These are phyloP conservation scores for Drosophila leonis DNA, from an alignment of 2,888 invertebrate species.

Conservation along the genomic window DNA sequence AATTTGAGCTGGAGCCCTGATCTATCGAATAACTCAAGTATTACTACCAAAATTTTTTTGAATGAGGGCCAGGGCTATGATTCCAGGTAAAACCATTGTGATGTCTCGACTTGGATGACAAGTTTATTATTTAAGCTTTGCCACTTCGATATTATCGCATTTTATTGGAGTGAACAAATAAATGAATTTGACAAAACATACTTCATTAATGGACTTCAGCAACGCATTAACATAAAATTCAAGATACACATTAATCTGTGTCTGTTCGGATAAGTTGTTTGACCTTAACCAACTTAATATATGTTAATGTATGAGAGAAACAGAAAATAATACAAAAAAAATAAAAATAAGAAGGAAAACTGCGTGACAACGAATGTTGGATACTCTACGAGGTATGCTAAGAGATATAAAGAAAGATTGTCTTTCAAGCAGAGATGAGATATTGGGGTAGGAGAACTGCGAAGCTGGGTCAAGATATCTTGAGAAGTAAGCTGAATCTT, in stretches of 20 bases:
- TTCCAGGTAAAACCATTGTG: not conserved
- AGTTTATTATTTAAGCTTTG: not conserved
- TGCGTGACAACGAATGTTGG: not conserved
- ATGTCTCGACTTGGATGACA: constrained; percentile 1
- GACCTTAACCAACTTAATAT: constrained; percentile 59
- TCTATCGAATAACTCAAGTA: not conserved
- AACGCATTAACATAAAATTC: constrained; percentile 19
- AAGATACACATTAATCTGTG: constrained; percentile 42
- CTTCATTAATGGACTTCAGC: constrained; percentile 12
- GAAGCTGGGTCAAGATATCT: not conserved
- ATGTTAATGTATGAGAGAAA: constrained; percentile 10
- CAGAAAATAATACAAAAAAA: constrained; percentile 4
- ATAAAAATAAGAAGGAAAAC: not conserved
- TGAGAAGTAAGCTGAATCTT: not conserved
- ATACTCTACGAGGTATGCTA: not conserved
- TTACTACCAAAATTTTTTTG: no score
- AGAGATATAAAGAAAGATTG: not conserved
- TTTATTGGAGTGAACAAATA: constrained; percentile 1
- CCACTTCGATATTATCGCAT: not conserved
- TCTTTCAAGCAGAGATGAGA: not conserved
- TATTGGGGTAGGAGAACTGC: not conserved
- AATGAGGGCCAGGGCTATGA: constrained; percentile 11
- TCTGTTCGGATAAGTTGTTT: constrained; percentile 22
- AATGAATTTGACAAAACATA: constrained; percentile 14
- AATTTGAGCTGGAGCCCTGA: not conserved